Conservation (phyloP, 37 sponge, comb jelly and placozoan species). For the Chondrilla cf. caribensis region DNA sequence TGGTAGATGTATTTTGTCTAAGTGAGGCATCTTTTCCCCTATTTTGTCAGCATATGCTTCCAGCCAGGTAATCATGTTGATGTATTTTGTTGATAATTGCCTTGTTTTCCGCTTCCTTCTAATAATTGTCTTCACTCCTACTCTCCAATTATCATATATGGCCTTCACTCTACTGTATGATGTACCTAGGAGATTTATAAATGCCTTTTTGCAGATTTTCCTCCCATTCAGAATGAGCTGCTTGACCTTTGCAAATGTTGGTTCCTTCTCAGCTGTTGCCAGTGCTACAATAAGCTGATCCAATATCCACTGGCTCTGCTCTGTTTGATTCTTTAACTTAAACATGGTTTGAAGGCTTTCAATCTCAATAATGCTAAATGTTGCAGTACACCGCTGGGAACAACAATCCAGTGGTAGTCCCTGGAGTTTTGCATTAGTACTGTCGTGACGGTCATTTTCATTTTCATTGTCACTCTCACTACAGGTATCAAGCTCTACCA, state of each 20-base stretch:
- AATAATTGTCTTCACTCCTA: background rate
- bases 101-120: background rate
- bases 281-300: background rate
- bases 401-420: background rate
- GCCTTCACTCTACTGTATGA: background rate
- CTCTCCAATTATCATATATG: background rate
- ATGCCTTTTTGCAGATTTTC: background rate
- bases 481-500: constrained; percentile 6
- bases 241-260: background rate
- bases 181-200: background rate
- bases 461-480: background rate
- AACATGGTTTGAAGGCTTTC: background rate
- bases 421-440: too few species aligned
- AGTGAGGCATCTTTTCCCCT: constrained; percentile 40
- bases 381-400: background rate
- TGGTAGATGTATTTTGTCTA: constrained; percentile 43
- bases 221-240: background rate
- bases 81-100: background rate
- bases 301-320: background rate
- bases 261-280: too few species aligned
- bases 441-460: background rate
- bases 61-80: constrained; percentile 41
- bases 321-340: background rate
- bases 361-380: background rate
- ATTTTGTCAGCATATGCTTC: constrained; percentile 31